phyloP scores from a whole-genome alignment of 2,113 vertebrate genomes.

The Crypturellus undulatus region DNA sequence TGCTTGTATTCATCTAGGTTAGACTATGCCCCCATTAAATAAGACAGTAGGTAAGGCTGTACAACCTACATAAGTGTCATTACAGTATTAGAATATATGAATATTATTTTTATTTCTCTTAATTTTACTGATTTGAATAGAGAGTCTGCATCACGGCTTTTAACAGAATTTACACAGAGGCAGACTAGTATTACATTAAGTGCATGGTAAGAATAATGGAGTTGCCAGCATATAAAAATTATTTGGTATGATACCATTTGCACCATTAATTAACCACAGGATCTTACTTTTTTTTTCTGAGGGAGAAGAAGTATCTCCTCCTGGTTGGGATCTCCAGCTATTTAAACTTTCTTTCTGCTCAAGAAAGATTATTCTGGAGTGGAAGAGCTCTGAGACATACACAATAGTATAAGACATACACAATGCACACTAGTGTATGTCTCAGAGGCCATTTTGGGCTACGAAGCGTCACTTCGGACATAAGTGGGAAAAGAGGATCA shows the following conservation, averaged over 20 bases:
- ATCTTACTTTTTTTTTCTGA: neutral
- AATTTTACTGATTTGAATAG: neutral
- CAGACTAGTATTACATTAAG: neutral
- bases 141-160: neutral
- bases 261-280: neutral
- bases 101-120: neutral
- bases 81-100: neutral
- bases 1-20: neutral
- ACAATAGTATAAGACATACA: neutral
- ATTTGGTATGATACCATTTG: neutral
- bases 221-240: neutral
- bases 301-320: neutral
- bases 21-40: neutral
- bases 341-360: neutral
- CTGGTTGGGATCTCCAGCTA: neutral
- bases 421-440: neutral
- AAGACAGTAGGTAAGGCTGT: neutral
- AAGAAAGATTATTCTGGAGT: neutral
- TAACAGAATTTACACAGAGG: neutral
- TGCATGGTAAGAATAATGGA: neutral
- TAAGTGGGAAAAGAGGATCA: neutral
- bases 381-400: neutral
- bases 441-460: neutral
- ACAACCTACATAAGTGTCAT: neutral
- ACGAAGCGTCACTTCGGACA: neutral